Percentiles rank a stretch among this genome's conserved stretches.
These are phyloP conservation scores for Silurus glanis DNA, from an alignment of 2,113 vertebrate species.

Conservation along the genomic window DNA sequence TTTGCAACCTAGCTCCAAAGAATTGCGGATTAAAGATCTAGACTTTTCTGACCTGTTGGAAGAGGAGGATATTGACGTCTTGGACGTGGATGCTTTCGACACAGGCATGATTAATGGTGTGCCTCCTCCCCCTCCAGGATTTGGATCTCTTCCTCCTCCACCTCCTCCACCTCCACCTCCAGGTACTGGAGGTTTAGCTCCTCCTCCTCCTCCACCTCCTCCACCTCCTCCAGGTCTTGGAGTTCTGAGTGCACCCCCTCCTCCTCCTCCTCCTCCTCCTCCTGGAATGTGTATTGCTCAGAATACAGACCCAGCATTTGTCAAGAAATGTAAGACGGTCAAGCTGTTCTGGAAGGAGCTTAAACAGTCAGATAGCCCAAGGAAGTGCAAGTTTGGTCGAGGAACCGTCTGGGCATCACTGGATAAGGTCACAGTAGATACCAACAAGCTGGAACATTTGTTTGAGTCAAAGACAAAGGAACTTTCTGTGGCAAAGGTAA, in stretches of 20 bases:
- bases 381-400: constrained; percentile 76
- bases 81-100: constrained; percentile 73
- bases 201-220: constrained; percentile 44
- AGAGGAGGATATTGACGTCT: constrained; percentile 88
- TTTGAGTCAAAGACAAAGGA: constrained; percentile 95
- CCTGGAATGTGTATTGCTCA: constrained; percentile 40
- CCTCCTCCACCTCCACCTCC: constrained; percentile 63
- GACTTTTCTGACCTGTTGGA: constrained; percentile 94
- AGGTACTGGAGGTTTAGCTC: background rate
- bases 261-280: constrained; percentile 36
- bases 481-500: constrained; percentile 80
- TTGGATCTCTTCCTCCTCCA: constrained; percentile 60
- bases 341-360: constrained; percentile 97
- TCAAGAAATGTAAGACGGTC: constrained; percentile 88
- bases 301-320: constrained; percentile 52
- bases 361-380: constrained; percentile 72
- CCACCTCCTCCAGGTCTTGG: constrained; percentile 29
- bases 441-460: constrained; percentile 84
- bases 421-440: constrained; percentile 83
- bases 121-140: constrained; percentile 53
- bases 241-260: constrained; percentile 10
- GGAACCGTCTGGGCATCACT: constrained; percentile 88
- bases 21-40: constrained; percentile 88
- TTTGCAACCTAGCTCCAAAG: constrained; percentile 64
- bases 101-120: constrained; percentile 47